Evolutionary conservation across 2,888 invertebrate genomes (phyloP).

Genomic region (Myopa tessellatipennis): DNA sequence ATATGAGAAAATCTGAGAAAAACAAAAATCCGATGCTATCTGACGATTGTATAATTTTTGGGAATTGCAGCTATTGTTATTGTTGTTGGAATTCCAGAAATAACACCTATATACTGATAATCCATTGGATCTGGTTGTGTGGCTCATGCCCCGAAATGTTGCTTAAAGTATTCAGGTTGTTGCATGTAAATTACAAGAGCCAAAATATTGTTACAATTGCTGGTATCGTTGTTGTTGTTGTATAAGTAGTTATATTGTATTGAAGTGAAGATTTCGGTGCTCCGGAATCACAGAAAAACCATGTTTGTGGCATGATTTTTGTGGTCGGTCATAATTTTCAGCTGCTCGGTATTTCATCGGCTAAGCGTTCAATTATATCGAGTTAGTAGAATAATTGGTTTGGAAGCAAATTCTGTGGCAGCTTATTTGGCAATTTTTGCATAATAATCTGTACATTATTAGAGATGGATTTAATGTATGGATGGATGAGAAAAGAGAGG

Average conservation of each 20-base stretch:
- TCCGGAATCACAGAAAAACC: background rate
- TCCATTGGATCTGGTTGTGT: slow-evolving; percentile 25
- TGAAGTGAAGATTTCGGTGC: background rate
- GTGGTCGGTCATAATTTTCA: slow-evolving; percentile 11
- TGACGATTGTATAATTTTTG: slow-evolving; percentile 36
- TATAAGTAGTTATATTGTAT: background rate
- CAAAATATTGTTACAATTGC: background rate
- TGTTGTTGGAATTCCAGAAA: slow-evolving; percentile 33
- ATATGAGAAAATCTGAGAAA: background rate
- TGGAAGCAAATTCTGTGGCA: background rate
- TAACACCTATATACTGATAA: slow-evolving; percentile 27
- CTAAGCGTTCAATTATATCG: background rate
- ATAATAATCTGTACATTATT: background rate
- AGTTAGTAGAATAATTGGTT: slow-evolving; percentile 11
- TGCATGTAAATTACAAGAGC: slow-evolving; percentile 35
- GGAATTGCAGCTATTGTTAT: slow-evolving; percentile 20
- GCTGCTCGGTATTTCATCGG: background rate
- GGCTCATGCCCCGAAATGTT: background rate
- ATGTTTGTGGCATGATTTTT: slow-evolving; percentile 28
- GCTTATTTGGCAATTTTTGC: background rate
- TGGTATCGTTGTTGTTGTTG: slow-evolving; percentile 17
- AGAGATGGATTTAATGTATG: no score
- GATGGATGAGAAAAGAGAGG: no score
- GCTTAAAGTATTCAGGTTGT: background rate
- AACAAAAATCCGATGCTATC: slow-evolving; percentile 18